Evolutionary conservation across 2,113 vertebrate genomes (phyloP), one percentile per base, ranked within the genome.

Genomic region (Aphelocoma coerulescens): DNA sequence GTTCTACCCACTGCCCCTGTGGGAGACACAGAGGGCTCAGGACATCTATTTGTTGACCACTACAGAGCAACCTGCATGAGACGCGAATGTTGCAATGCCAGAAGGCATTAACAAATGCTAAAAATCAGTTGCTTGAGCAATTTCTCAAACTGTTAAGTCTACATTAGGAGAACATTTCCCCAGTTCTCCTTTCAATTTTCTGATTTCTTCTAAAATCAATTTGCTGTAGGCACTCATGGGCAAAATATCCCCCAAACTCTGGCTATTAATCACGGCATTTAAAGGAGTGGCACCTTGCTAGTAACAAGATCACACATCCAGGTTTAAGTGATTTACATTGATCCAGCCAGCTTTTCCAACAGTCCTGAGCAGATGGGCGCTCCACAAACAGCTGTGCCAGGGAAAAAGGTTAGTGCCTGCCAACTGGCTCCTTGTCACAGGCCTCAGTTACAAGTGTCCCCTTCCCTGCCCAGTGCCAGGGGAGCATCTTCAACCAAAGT

Each of bases 41-140:
- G 59, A 52, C 10, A 66, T 14, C 5, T 12, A n/a, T 49, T 55
- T 69, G 66, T 24, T 1, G 0, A 49, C 46, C 0, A 1, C 37
- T 39, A 12, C 12, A n/a, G 63, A 58, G 30, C 13, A 72, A 46
- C 27, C 6, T 5, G 67, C 20, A 10, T 5, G 55, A 63, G 35
- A 33, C 0, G 0, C 37, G 32, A 67, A 46, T 0, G 0, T 1
- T 1, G 46, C 30, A 69, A n/a, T 9, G 43, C 59, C 5, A 0
- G 43, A 71, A 84, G 48, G 30, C 32, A 55, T 24, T 59, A 84
- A 71, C 0, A 3, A 88, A 76, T 13, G 16, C n/a, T 59, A 66
- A 88, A 88, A 88, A 91, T 37, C 0, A 0, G 19, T 19, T 10
- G 30, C 17, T 39, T 57, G 37, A 85, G 49, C 82, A 71, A 71